phyloP scores from a whole-genome alignment of 2,797 vertebrate genomes.

The Pipistrellus nathusii region DNA sequence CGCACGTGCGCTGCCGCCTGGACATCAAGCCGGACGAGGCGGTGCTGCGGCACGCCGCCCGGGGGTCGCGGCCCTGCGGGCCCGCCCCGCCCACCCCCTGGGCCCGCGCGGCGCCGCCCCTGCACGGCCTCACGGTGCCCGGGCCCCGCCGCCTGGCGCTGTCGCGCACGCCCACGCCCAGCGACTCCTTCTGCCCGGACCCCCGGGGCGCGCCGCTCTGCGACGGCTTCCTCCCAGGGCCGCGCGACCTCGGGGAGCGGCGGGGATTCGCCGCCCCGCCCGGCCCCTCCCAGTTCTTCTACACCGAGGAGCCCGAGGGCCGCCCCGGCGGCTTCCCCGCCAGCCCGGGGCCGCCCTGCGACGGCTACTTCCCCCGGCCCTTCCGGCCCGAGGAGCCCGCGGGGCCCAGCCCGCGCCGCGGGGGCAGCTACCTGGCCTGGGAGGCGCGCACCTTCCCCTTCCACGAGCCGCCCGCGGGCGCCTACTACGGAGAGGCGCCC shows the following conservation, averaged over 20 bases:
- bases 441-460: constrained; percentile 92
- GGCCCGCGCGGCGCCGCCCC: constrained; percentile 89
- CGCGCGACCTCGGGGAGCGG: constrained; percentile 89
- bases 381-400: constrained; percentile 90
- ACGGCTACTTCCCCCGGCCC: constrained; percentile 83
- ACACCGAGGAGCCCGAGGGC: constrained; percentile 91
- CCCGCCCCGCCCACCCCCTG: constrained; percentile 86
- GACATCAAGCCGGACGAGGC: constrained; percentile 97
- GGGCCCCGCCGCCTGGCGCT: constrained; percentile 87
- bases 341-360: constrained; percentile 87
- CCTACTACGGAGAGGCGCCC: constrained; percentile 91
- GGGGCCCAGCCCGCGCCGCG: constrained; percentile 85
- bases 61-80: constrained; percentile 85
- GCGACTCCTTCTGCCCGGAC: constrained; percentile 94
- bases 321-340: constrained; percentile 83
- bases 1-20: constrained; percentile 95
- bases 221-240: constrained; percentile 88
- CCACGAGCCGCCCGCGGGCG: constrained; percentile 90
- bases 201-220: constrained; percentile 90
- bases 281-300: constrained; percentile 95
- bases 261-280: constrained; percentile 91
- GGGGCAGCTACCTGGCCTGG: constrained; percentile 91
- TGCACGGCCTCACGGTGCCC: constrained; percentile 92
- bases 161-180: constrained; percentile 95
- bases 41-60: constrained; percentile 92